phyloP scores from a whole-genome alignment of 2,888 invertebrate genomes.

The Harmothoe impar region DNA sequence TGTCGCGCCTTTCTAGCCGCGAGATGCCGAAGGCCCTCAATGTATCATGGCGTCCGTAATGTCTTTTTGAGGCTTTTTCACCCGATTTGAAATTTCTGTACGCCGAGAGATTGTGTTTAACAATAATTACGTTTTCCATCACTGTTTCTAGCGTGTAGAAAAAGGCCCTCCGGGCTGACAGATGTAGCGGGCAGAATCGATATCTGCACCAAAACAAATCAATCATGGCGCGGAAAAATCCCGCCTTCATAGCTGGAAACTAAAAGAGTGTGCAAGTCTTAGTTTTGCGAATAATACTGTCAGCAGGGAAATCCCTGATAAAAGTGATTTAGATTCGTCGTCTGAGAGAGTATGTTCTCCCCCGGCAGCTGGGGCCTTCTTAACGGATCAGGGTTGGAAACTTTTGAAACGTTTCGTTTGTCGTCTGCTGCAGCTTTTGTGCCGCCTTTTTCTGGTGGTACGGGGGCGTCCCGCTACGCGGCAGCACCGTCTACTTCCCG shows the following conservation, averaged over 20 bases:
- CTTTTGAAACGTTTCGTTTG: slow-evolving; percentile 50
- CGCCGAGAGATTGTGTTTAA: slow-evolving; percentile 60
- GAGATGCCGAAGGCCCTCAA: slow-evolving; percentile 21
- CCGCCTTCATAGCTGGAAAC: slow-evolving; percentile 4
- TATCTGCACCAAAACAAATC: slow-evolving; percentile 60
- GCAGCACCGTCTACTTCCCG: slow-evolving; percentile 38
- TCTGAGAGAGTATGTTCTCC: slow-evolving; percentile 40
- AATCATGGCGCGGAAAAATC: slow-evolving; percentile 58
- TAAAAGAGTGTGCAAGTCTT: slow-evolving; percentile 20
- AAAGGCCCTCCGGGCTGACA: slow-evolving; percentile 47
- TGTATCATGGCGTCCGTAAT: slow-evolving; percentile 51
- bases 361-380: slow-evolving; percentile 40
- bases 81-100: slow-evolving; percentile 61
- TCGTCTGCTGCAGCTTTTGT: slow-evolving; percentile 33
- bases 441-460: neutral
- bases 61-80: slow-evolving; percentile 25
- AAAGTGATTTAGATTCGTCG: slow-evolving; percentile 38
- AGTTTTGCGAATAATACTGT: slow-evolving; percentile 34
- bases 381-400: slow-evolving; percentile 33
- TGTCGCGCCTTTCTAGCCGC: slow-evolving; percentile 42
- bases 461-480: slow-evolving; percentile 10
- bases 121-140: slow-evolving; percentile 63
- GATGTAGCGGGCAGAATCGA: slow-evolving; percentile 60
- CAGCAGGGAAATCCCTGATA: neutral
- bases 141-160: slow-evolving; percentile 41